phyloP scores from a whole-genome alignment of 2,797 vertebrate genomes.

The Chiroxiphia lanceolata region DNA sequence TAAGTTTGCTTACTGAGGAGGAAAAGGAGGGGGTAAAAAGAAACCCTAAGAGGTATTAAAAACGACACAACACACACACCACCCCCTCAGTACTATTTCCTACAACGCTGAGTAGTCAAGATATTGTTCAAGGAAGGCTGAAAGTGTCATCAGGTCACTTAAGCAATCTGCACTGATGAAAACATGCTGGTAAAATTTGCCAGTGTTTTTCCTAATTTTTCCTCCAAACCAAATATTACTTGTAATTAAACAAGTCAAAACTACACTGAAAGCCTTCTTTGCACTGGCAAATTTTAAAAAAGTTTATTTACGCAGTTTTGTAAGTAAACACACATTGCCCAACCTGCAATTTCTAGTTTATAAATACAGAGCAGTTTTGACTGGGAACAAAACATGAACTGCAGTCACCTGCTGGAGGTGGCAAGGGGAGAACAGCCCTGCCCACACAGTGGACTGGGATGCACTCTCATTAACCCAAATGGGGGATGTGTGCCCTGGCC shows the following conservation, averaged over 20 bases:
- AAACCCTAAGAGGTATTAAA: background rate
- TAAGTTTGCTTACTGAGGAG: background rate
- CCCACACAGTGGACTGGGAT: background rate
- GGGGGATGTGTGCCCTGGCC: background rate
- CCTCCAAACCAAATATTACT: background rate
- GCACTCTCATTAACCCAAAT: conserved; percentile 21
- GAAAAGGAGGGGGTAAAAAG: background rate
- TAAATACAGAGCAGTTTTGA: background rate
- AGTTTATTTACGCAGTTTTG: background rate
- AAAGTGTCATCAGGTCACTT: background rate
- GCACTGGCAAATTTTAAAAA: background rate
- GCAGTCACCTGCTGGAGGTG: conserved; percentile 7
- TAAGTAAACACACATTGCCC: background rate
- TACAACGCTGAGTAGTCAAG: background rate
- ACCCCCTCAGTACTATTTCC: background rate
- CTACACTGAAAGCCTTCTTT: background rate
- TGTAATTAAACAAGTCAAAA: background rate
- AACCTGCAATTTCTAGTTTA: background rate
- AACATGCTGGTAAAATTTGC: background rate
- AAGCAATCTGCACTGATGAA: background rate
- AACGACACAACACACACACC: background rate
- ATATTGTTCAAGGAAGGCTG: background rate
- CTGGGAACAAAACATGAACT: background rate
- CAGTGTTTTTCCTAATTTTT: background rate
- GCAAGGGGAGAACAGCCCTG: background rate